Evolutionary conservation across 2,888 invertebrate genomes (phyloP).

Genomic region (Subacronicta megacephala): DNA sequence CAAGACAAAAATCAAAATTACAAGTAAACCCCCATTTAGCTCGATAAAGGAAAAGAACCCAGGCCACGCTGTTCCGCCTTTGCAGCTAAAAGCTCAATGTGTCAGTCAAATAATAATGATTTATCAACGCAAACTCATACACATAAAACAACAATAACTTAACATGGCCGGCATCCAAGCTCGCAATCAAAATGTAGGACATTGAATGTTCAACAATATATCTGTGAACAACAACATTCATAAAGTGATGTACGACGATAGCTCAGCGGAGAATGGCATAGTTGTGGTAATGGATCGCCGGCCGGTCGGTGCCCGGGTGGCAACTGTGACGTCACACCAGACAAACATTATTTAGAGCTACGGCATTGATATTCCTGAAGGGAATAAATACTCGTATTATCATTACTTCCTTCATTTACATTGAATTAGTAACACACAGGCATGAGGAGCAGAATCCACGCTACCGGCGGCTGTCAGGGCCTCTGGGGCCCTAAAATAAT

Average conservation of each 20-base stretch:
- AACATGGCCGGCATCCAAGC: slow-evolving; percentile 23
- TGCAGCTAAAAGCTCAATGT: too few species aligned
- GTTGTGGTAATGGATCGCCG: slow-evolving; percentile 21
- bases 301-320: slow-evolving; percentile 13
- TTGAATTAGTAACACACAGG: too few species aligned
- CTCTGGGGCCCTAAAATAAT: too few species aligned
- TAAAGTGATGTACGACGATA: slow-evolving; percentile 29
- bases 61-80: too few species aligned
- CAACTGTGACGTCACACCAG: slow-evolving; percentile 4
- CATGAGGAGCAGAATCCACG: too few species aligned
- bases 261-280: slow-evolving; percentile 22
- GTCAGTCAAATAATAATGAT: too few species aligned
- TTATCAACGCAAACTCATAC: background rate
- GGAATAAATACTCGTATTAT: background rate
- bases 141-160: slow-evolving; percentile 5
- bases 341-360: slow-evolving; percentile 19
- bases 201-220: slow-evolving; percentile 8
- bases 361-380: slow-evolving; percentile 5
- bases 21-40: too few species aligned
- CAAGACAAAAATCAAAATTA: too few species aligned
- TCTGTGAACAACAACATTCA: slow-evolving; percentile 5
- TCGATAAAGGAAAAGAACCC: too few species aligned
- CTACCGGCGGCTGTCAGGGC: too few species aligned
- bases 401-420: too few species aligned
- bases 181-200: slow-evolving; percentile 12